A percentile compares a stretch with the other conserved stretches of the same genome.
These are phyloP conservation scores for Leptinotarsa tumamoca DNA, from an alignment of 2,888 invertebrate genomes.

Conservation along the genomic window DNA sequence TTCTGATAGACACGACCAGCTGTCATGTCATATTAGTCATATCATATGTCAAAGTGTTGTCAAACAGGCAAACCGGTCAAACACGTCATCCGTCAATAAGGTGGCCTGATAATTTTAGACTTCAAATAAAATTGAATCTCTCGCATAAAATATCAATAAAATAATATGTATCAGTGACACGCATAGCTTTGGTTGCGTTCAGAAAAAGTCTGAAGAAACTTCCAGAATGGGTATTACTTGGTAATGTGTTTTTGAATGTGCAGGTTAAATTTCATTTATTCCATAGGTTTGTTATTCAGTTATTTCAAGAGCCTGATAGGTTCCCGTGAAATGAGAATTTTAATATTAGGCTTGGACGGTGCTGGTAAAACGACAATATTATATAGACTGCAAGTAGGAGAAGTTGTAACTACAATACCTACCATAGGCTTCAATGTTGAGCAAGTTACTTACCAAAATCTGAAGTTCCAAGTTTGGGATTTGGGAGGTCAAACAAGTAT, in stretches of 20 bases:
- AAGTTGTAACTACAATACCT: conserved; percentile 98
- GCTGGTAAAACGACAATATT: conserved; percentile 99
- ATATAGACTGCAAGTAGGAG: conserved; percentile 97
- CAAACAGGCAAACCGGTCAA: conserved; percentile 12
- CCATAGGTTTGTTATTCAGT: conserved; percentile 91
- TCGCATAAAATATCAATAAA: conserved; percentile 8
- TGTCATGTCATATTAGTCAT: not conserved
- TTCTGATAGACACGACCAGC: no score
- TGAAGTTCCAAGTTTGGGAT: conserved; percentile 99
- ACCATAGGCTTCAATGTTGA: conserved; percentile 99
- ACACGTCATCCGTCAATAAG: conserved; percentile 16
- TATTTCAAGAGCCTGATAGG: conserved; percentile 97
- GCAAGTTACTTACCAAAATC: conserved; percentile 98
- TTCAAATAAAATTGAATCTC: not conserved
- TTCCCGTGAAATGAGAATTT: conserved; percentile 96
- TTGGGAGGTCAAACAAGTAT: conserved; percentile 99
- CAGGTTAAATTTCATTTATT: conserved; percentile 56
- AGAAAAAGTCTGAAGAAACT: conserved; percentile 11
- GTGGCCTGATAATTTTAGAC: conserved; percentile 1
- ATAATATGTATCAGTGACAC: conserved; percentile 24
- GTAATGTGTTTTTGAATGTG: not conserved
- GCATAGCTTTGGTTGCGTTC: not conserved
- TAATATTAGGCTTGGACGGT: conserved; percentile 97
- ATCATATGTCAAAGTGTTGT: not conserved
- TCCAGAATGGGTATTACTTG: conserved; percentile 1